A percentile compares a stretch with the other conserved stretches of the same genome.
phyloP scores from a whole-genome alignment of 1,140 invertebrate species.

The Panagrolaimus sp. region DNA sequence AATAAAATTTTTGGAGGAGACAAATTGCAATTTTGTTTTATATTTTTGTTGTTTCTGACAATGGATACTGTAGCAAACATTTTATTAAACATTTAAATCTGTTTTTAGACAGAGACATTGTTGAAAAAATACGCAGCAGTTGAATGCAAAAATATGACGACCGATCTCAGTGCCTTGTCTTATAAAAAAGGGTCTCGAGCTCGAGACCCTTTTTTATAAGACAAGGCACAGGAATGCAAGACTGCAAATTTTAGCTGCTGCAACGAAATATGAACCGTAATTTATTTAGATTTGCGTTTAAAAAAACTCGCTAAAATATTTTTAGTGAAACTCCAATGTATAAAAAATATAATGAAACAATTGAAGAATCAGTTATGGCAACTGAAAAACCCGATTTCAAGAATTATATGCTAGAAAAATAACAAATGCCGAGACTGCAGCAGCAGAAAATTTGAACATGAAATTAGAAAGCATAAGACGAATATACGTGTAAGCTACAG shows the following conservation, averaged over 20 bases:
- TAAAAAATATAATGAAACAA: background rate
- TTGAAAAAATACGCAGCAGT: conserved; percentile 8
- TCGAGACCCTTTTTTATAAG: too few relatives aligned
- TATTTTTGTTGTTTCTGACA: too few relatives aligned
- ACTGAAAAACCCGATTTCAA: background rate
- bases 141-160: conserved; percentile 7
- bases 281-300: background rate
- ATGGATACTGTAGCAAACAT: too few relatives aligned
- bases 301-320: background rate
- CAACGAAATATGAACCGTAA: conserved; percentile 11
- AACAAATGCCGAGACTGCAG: background rate
- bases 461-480: background rate
- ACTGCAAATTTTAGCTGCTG: background rate
- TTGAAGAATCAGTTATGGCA: background rate
- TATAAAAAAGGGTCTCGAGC: too few relatives aligned
- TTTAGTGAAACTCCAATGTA: background rate
- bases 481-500: too few relatives aligned
- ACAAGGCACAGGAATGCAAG: conserved; percentile 12
- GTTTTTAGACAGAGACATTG: background rate
- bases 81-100: too few relatives aligned
- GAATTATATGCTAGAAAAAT: background rate
- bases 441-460: background rate
- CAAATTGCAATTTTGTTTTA: too few relatives aligned
- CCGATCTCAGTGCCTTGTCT: too few relatives aligned
- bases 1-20: too few relatives aligned